Percentiles rank a stretch among this genome's conserved stretches.
phyloP scores from a whole-genome alignment of 2,113 vertebrate genomes.

The Brachyhypopomus gauderio region DNA sequence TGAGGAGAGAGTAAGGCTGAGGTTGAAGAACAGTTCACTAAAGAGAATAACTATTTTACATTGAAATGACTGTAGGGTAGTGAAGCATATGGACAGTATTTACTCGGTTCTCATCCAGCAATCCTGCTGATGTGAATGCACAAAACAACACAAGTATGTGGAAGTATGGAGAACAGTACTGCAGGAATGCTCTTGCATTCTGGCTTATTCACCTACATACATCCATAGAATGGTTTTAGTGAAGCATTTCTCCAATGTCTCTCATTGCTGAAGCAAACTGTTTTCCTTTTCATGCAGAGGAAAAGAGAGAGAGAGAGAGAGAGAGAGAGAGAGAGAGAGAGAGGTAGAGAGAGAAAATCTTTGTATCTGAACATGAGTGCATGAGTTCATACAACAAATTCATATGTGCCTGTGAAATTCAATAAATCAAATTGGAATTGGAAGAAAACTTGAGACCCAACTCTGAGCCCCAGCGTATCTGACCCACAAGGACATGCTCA shows the following conservation, averaged over 20 bases:
- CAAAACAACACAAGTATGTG: not conserved
- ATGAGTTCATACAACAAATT: slow-evolving; percentile 12
- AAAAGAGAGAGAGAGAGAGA: slow-evolving; percentile 9
- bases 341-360: slow-evolving; percentile 2
- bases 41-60: not conserved
- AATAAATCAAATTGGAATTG: slow-evolving; percentile 19
- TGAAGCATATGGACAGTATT: not conserved
- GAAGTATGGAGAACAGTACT: not conserved
- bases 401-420: slow-evolving; percentile 22
- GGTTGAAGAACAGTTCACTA: not conserved
- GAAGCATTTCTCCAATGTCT: slow-evolving; percentile 26
- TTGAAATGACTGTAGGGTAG: not conserved
- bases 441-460: slow-evolving; percentile 11
- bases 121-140: too few species aligned
- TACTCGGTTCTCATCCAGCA: too few species aligned
- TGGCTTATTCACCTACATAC: not conserved
- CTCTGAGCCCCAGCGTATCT: slow-evolving; percentile 16
- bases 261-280: not conserved
- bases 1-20: not conserved
- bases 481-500: slow-evolving; percentile 9
- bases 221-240: slow-evolving; percentile 16
- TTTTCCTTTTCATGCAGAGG: slow-evolving; percentile 38
- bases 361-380: slow-evolving; percentile 2
- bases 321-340: slow-evolving; percentile 16
- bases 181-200: not conserved